These are phyloP conservation scores for Pandemis heparana DNA, from an alignment of 2,888 invertebrate genomes.

Conservation along the genomic window DNA sequence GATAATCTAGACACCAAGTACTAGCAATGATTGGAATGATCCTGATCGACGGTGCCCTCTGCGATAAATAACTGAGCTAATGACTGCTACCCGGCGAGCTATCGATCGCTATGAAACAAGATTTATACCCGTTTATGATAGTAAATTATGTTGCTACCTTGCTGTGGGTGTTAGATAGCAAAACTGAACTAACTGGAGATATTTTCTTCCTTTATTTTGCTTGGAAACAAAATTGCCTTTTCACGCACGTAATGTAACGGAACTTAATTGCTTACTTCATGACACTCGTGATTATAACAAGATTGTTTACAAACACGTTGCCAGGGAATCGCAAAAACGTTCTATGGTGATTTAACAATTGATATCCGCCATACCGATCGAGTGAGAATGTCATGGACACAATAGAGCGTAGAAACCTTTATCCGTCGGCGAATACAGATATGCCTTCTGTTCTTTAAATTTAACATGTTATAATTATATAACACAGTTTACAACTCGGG, in stretches of 20 bases:
- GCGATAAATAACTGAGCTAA: conserved; percentile 59
- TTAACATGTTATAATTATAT: conserved; percentile 35
- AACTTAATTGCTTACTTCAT: background rate
- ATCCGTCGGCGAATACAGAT: background rate
- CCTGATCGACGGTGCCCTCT: conserved; percentile 54
- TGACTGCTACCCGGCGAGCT: conserved; percentile 58
- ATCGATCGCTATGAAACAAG: conserved; percentile 58
- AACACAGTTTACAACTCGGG: conserved; percentile 35
- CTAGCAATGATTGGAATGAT: conserved; percentile 43
- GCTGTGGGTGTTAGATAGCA: conserved; percentile 59
- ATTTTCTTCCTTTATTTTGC: conserved; percentile 4
- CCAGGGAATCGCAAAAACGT: background rate
- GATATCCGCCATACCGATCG: background rate
- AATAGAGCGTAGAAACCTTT: background rate
- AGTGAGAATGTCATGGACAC: background rate
- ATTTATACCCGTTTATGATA: conserved; percentile 62
- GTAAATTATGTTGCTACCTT: conserved; percentile 64
- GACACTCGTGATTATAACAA: no score
- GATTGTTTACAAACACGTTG: no score
- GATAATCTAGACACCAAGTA: conserved; percentile 18
- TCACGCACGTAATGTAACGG: background rate
- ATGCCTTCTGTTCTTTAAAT: conserved; percentile 7
- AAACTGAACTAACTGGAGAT: conserved; percentile 16
- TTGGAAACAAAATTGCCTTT: background rate
- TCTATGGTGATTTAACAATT: background rate